Conservation (phyloP, 2,888 invertebrate genomes). For the Papilio protenor region DNA sequence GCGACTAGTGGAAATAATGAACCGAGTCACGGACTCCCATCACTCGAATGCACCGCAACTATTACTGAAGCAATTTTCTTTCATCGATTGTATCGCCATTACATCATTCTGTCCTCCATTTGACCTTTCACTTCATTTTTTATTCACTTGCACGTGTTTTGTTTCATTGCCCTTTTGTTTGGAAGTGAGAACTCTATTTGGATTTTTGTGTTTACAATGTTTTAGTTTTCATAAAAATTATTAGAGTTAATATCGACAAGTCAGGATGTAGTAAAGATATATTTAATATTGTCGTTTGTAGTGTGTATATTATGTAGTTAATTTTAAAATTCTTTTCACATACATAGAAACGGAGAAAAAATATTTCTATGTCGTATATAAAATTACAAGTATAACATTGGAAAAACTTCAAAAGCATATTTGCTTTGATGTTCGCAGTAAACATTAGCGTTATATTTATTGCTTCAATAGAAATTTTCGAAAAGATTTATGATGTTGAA, state of each 20-base stretch:
- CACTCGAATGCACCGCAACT: conserved; percentile 51
- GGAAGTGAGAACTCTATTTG: background rate
- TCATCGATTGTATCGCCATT: conserved; percentile 47
- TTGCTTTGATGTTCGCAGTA: conserved; percentile 18
- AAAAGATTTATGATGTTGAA: conserved; percentile 36
- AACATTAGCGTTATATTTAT: conserved; percentile 21
- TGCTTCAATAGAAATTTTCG: conserved; percentile 18
- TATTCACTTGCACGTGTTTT: conserved; percentile 9
- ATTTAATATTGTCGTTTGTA: background rate
- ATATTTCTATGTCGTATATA: conserved; percentile 8
- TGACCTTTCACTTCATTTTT: background rate
- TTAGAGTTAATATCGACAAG: background rate
- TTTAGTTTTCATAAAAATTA: background rate
- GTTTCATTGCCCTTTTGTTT: conserved; percentile 25
- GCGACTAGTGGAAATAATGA: conserved; percentile 52
- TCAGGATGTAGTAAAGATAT: background rate
- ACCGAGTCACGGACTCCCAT: conserved; percentile 56
- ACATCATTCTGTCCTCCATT: conserved; percentile 3
- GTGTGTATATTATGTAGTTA: background rate
- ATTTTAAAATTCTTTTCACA: background rate
- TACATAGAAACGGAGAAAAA: conserved; percentile 3
- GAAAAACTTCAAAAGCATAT: conserved; percentile 15
- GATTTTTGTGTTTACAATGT: background rate
- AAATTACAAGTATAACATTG: background rate
- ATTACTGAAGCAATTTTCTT: conserved; percentile 46